Evolutionary conservation across 2,888 invertebrate genomes (phyloP).

Genomic region (Acrobasis suavella): DNA sequence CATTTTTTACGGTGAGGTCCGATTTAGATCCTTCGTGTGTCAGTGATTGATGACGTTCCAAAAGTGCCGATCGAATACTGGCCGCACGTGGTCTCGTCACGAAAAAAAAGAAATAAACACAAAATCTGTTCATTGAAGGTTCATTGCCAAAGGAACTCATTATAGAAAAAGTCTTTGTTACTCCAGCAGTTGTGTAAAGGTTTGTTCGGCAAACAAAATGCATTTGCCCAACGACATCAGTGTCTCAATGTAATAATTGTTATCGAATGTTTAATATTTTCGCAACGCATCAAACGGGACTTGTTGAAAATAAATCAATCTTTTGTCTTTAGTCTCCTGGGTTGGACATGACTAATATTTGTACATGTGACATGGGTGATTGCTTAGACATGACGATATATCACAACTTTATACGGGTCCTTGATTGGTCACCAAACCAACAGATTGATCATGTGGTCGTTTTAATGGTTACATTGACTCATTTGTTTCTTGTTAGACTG

Average conservation of each 20-base stretch:
- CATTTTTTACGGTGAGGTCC: constrained; percentile 54
- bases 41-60: constrained; percentile 63
- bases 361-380: background rate
- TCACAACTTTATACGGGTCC: background rate
- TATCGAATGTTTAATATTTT: constrained; percentile 12
- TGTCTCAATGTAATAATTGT: constrained; percentile 25
- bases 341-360: constrained; percentile 8
- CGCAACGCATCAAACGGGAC: background rate
- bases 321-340: constrained; percentile 1
- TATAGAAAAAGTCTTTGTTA: constrained; percentile 46
- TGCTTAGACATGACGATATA: background rate
- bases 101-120: constrained; percentile 34
- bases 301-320: constrained; percentile 9
- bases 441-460: background rate
- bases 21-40: constrained; percentile 47
- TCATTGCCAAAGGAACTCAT: constrained; percentile 37
- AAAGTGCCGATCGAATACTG: constrained; percentile 47
- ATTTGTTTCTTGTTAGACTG: background rate
- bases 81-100: constrained; percentile 34
- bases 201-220: constrained; percentile 41
- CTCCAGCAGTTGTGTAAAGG: constrained; percentile 41
- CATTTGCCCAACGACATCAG: constrained; percentile 28
- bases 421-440: background rate
- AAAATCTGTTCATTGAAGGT: constrained; percentile 37
- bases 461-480: background rate